Percentiles rank a stretch among this genome's conserved stretches.
Conservation (phyloP, 2,888 invertebrate species). For the Branchellion lobata region DNA sequence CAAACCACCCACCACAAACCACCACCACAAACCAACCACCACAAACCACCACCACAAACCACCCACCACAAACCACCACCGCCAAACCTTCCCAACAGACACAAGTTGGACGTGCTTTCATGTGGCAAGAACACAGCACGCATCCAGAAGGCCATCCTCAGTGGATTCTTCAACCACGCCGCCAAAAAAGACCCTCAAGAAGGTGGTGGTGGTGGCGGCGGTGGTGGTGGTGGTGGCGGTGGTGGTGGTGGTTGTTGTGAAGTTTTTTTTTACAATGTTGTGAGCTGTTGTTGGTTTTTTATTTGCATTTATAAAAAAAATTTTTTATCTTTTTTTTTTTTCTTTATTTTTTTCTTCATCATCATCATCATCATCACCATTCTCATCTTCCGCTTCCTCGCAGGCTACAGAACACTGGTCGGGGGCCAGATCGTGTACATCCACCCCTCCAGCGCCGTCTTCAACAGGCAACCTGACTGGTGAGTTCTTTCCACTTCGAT, state of each 20-base stretch:
- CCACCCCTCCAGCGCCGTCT: conserved; percentile 94
- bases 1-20: neutral
- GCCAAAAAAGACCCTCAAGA: conserved; percentile 99
- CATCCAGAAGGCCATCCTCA: conserved; percentile 95
- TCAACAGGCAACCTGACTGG: conserved; percentile 98
- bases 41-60: neutral
- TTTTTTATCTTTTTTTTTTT: too few relatives aligned
- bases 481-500: conserved; percentile 61
- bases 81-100: conserved; percentile 54
- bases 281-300: too few relatives aligned
- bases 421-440: conserved; percentile 96
- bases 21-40: neutral
- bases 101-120: conserved; percentile 80
- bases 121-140: conserved; percentile 92
- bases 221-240: too few relatives aligned
- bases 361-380: too few relatives aligned
- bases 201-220: conserved; percentile 48
- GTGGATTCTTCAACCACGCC: conserved; percentile 94
- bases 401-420: conserved; percentile 85
- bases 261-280: too few relatives aligned
- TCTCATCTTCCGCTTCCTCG: too few relatives aligned
- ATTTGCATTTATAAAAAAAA: too few relatives aligned
- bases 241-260: too few relatives aligned
- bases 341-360: too few relatives aligned
- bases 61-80: neutral